These are phyloP conservation scores for Microcebus tavaratra DNA, from an alignment of 2,113 vertebrate species.

Conservation along the genomic window DNA sequence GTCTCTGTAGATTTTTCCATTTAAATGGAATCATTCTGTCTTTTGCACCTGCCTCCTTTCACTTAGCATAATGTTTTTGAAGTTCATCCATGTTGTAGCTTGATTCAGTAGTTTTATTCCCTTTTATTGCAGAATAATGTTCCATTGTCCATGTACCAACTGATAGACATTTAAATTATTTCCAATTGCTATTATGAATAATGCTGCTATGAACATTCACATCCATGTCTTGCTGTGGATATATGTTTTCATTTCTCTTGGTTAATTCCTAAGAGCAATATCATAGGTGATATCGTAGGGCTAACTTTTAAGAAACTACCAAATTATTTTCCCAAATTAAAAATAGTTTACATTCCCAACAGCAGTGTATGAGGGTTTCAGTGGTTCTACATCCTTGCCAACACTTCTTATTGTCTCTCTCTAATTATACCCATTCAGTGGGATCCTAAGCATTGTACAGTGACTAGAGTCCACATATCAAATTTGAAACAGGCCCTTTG, in stretches of 20 bases:
- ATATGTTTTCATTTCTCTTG: slow-evolving; percentile 35
- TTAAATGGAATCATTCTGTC: not conserved
- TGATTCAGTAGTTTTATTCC: not conserved
- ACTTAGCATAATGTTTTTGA: not conserved
- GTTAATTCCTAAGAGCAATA: slow-evolving; percentile 21
- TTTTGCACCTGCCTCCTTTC: slow-evolving; percentile 12
- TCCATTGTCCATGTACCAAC: not conserved
- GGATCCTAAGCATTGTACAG: not conserved
- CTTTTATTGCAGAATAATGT: not conserved
- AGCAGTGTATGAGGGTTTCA: not conserved
- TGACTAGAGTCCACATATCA: not conserved
- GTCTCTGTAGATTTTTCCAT: not conserved
- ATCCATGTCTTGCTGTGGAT: not conserved
- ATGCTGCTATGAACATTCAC: not conserved
- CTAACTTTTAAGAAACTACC: slow-evolving; percentile 37
- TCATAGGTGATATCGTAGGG: not conserved
- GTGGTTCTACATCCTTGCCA: not conserved
- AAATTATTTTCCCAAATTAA: slow-evolving; percentile 40
- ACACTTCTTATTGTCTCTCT: slow-evolving; percentile 12
- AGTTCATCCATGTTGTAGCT: not conserved
- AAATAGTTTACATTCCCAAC: not conserved
- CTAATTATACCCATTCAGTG: not conserved
- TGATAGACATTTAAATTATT: not conserved
- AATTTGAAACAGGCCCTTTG: not conserved
- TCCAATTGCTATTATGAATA: not conserved